phyloP scores from a whole-genome alignment of 2,797 vertebrate genomes.

The Microcaecilia unicolor region DNA sequence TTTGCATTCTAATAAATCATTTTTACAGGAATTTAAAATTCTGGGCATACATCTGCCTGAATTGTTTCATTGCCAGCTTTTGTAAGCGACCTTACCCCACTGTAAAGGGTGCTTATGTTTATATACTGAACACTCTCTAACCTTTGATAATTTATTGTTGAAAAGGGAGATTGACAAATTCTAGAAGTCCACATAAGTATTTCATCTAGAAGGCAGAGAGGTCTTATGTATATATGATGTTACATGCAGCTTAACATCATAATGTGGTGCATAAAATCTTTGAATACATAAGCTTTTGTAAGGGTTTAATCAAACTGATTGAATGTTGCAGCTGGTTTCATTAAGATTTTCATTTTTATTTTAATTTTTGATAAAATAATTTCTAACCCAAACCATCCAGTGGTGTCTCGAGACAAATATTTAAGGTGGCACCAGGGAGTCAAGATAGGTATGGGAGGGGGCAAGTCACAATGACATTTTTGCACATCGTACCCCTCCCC shows the following conservation, averaged over 20 bases:
- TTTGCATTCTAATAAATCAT: conserved; percentile 6
- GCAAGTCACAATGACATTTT: no score
- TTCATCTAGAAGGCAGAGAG: neutral
- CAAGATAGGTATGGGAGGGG: no score
- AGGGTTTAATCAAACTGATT: neutral
- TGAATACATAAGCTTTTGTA: no score
- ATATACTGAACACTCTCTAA: neutral
- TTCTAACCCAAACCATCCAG: no score
- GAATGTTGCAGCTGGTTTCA: conserved; percentile 2
- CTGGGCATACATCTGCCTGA: neutral
- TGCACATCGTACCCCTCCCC: no score
- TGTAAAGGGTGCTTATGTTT: neutral
- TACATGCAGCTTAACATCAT: neutral
- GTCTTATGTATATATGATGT: no score
- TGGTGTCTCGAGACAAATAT: no score
- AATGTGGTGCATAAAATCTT: neutral
- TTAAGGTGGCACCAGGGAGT: no score
- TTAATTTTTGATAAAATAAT: neutral
- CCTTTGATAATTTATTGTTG: neutral
- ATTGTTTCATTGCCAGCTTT: neutral
- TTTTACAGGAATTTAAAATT: neutral
- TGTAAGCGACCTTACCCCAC: neutral
- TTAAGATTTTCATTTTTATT: conserved; percentile 1
- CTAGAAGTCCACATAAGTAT: neutral
- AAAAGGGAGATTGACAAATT: neutral